phyloP scores from a whole-genome alignment of 2,888 invertebrate genomes.

The Megastigmus dorsalis region DNA sequence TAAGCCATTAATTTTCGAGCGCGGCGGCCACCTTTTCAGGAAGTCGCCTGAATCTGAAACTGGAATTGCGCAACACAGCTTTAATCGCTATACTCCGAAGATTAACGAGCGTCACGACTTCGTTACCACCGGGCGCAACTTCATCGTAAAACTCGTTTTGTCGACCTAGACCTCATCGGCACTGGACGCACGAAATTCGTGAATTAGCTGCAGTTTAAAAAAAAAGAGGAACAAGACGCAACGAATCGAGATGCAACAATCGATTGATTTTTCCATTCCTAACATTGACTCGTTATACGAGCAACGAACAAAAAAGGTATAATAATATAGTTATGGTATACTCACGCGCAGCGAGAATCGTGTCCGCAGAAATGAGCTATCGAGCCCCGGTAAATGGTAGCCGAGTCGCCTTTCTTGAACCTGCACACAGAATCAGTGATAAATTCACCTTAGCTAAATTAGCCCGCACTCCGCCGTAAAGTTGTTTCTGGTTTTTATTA shows the following conservation, averaged over 20 bases:
- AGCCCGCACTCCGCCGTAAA: neutral
- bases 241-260: too few species aligned
- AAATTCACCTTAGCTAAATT: slow-evolving; percentile 13
- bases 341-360: slow-evolving; percentile 78
- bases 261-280: too few species aligned
- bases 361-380: slow-evolving; percentile 82
- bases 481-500: slow-evolving; percentile 9
- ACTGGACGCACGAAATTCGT: neutral
- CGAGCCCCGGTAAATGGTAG: slow-evolving; percentile 73
- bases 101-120: slow-evolving; percentile 11
- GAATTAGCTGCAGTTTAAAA: too few species aligned
- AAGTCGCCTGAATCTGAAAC: neutral
- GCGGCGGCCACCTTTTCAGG: neutral
- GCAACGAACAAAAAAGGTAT: too few species aligned
- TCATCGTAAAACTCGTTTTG: slow-evolving; percentile 27
- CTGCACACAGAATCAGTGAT: slow-evolving; percentile 54
- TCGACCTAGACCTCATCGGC: slow-evolving; percentile 18
- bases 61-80: slow-evolving; percentile 11
- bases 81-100: neutral
- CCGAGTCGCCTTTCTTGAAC: slow-evolving; percentile 69
- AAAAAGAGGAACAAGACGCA: too few species aligned
- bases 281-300: too few species aligned
- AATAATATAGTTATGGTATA: too few species aligned
- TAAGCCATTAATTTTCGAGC: neutral
- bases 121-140: neutral